Evolutionary conservation across 2,888 invertebrate genomes (phyloP).

Genomic region (Drosophila testacea): DNA sequence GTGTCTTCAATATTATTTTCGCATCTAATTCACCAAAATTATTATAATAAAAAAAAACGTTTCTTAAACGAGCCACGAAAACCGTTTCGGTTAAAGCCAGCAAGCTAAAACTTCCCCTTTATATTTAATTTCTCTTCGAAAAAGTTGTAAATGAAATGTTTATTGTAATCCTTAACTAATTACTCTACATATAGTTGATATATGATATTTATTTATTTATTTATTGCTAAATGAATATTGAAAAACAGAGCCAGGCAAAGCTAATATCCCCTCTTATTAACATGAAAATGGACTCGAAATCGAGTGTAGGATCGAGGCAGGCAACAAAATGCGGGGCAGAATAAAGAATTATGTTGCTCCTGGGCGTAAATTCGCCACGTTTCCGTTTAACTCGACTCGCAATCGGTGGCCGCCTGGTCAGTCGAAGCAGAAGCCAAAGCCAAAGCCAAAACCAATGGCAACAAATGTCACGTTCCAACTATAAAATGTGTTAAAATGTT

Average conservation of each 20-base stretch:
- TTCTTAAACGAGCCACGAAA: too few relatives aligned
- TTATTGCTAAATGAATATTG: too few relatives aligned
- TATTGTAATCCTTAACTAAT: too few relatives aligned
- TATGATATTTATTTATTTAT: too few relatives aligned
- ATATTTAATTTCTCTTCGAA: too few relatives aligned
- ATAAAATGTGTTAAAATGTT: conserved; percentile 73
- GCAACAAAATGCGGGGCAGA: conserved; percentile 18
- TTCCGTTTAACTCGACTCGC: conserved; percentile 6
- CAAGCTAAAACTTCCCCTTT: too few relatives aligned
- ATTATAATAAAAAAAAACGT: too few relatives aligned
- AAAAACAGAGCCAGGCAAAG: too few relatives aligned
- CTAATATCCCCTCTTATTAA: background rate
- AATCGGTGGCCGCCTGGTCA: conserved; percentile 14
- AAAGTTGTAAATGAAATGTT: too few relatives aligned
- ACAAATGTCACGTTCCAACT: conserved; percentile 68
- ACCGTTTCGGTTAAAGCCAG: too few relatives aligned
- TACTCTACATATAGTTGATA: too few relatives aligned
- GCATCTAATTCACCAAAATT: background rate
- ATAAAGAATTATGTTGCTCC: conserved; percentile 23
- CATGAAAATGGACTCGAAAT: conserved; percentile 6
- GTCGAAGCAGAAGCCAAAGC: background rate
- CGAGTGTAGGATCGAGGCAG: conserved; percentile 10
- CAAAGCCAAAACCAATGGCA: conserved; percentile 31
- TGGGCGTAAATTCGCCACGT: conserved; percentile 16
- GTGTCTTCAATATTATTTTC: background rate